Evolutionary conservation across 2,797 vertebrate species (phyloP).

Genomic region (Corythornis leucogaster): DNA sequence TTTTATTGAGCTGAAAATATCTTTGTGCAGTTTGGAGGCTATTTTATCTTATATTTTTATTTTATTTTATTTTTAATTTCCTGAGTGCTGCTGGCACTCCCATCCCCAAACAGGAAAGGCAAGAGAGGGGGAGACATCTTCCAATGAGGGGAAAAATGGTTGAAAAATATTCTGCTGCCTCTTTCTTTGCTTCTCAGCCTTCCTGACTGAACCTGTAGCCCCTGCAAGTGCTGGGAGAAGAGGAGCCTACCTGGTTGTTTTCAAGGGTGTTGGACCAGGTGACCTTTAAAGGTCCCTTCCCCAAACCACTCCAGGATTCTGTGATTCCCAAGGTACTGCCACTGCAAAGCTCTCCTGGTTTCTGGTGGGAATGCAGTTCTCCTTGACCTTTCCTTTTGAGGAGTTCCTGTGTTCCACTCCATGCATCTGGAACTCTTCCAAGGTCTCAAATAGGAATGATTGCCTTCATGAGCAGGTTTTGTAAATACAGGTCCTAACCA

Average conservation of each 20-base stretch:
- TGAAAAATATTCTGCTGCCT: accelerated
- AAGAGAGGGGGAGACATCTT: neutral
- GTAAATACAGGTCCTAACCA: neutral
- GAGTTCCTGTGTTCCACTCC: neutral
- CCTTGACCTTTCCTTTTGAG: neutral
- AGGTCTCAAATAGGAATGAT: neutral
- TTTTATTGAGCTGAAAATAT: constrained; percentile 51
- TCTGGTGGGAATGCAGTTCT: neutral
- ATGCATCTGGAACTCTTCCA: neutral
- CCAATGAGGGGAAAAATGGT: neutral
- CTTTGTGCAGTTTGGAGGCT: neutral
- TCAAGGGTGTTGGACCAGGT: neutral
- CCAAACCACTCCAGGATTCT: neutral
- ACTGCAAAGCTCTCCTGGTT: neutral
- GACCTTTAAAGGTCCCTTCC: neutral
- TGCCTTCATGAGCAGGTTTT: neutral
- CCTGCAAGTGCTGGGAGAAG: neutral
- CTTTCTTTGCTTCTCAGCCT: neutral
- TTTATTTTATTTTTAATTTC: constrained; percentile 22
- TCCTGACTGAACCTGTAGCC: neutral
- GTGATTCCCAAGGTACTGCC: neutral
- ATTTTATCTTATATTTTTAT: neutral
- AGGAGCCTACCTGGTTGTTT: neutral
- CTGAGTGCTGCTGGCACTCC: neutral
- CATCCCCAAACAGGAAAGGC: neutral